Evolutionary conservation across 2,888 invertebrate species (phyloP), one percentile per base, ranked within the genome.

Genomic region (Brenthis ino): DNA sequence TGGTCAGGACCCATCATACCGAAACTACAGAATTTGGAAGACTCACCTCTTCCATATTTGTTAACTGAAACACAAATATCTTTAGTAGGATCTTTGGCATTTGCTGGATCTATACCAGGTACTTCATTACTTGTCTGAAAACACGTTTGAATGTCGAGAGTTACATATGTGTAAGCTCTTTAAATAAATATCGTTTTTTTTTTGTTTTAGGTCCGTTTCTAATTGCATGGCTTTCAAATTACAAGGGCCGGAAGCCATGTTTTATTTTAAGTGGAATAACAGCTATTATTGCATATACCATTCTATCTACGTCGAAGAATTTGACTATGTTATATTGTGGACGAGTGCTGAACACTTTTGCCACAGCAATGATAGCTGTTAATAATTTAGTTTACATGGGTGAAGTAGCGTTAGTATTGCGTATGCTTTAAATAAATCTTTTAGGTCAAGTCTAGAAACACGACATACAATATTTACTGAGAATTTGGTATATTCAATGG

Each of bases 361-460:
- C 78, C 0, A 69, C 70, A 65, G 77, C 79, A 0, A 76, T 77
- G 20, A 75, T 77, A 3, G 69, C 64, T 3, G 76, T 82, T 3
- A 69, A 69, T 12, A 78, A 75, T 61, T 64, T 81, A 2, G 78
- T 83, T 1, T 83, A 83, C 14, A 74, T 83, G n/a, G 82, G 70
- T 50, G 70, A 70, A 67, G 64, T 70, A 8, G 70, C 70, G 70
- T 70, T 51, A 43, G 70, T 70, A 66, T 43, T 43, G 37, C 11
- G 11, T 43, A 43, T 43, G 11, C 37, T 43, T 11, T 8, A 37
- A 37, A 37, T 1, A 1, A 37, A 8, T 37, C 6, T 37, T 11
- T 43, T 43, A 8, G 11, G 8, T 8, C 37, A 43, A 11, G 37
- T 43, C 37, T 43, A 43, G 11, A 55, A 56, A 33, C 8, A 33